These are phyloP conservation scores for Polypedilum vanderplanki DNA, from an alignment of 1,140 invertebrate species.

Conservation along the genomic window DNA sequence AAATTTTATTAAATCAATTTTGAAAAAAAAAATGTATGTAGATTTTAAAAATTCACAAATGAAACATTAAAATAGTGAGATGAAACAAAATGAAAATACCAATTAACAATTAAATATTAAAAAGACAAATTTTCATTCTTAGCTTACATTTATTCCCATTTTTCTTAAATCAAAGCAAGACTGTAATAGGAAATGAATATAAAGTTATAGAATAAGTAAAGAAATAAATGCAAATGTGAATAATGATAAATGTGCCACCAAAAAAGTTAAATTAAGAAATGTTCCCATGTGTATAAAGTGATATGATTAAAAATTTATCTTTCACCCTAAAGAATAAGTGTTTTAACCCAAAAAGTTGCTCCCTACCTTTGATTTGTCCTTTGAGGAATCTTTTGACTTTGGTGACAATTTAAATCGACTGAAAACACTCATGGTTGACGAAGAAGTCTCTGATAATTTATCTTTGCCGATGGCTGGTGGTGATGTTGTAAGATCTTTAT, in stretches of 20 bases:
- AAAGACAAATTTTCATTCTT: not conserved
- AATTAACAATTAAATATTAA: not conserved
- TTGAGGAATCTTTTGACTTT: slow-evolving; percentile 60
- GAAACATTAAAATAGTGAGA: not conserved
- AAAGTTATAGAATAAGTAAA: not conserved
- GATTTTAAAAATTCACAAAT: not conserved
- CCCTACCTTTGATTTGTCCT: slow-evolving; percentile 61
- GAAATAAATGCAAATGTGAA: not conserved
- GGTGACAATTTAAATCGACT: slow-evolving; percentile 56
- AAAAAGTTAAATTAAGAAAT: not conserved
- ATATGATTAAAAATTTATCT: not conserved
- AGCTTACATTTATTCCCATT: slow-evolving; percentile 46
- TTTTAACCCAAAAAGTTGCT: not conserved
- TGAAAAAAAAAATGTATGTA: not conserved
- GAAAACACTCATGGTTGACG: slow-evolving; percentile 46
- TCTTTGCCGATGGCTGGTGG: slow-evolving; percentile 40
- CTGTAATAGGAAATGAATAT: slow-evolving; percentile 38
- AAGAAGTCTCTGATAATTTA: slow-evolving; percentile 30
- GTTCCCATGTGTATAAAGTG: not conserved
- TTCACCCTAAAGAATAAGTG: not conserved
- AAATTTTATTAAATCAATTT: not conserved
- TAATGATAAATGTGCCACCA: not conserved
- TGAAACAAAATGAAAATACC: not conserved
- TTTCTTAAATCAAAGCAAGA: slow-evolving; percentile 47
- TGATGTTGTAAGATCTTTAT: slow-evolving; percentile 37